Conservation (phyloP, 2,797 vertebrate genomes). For the Synanceia verrucosa region DNA sequence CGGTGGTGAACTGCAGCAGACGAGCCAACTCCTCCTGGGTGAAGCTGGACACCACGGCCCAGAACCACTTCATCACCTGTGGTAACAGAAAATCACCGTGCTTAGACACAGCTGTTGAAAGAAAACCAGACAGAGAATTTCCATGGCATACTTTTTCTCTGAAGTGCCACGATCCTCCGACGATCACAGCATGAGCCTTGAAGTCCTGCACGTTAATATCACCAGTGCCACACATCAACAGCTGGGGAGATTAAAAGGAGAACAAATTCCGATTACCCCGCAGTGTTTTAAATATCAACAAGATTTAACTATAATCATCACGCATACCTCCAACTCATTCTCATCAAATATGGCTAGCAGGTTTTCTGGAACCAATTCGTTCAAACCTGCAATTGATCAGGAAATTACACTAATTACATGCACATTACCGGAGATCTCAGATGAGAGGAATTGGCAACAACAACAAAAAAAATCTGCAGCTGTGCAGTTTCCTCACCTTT, state of each 20-base stretch:
- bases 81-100: background rate
- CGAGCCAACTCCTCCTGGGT: slow-evolving; percentile 98
- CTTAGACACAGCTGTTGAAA: background rate
- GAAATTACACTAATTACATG: slow-evolving; percentile 32
- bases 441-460: slow-evolving; percentile 11
- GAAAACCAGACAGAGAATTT: background rate
- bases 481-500: slow-evolving; percentile 86
- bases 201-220: slow-evolving; percentile 98
- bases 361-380: slow-evolving; percentile 97
- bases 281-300: slow-evolving; percentile 43
- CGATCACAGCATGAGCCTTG: slow-evolving; percentile 96
- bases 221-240: slow-evolving; percentile 98
- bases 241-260: slow-evolving; percentile 73
- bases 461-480: slow-evolving; percentile 6
- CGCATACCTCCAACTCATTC: slow-evolving; percentile 95
- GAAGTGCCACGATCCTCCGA: slow-evolving; percentile 98
- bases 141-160: slow-evolving; percentile 89
- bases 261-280: background rate
- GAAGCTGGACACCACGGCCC: slow-evolving; percentile 97
- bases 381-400: slow-evolving; percentile 88
- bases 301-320: slow-evolving; percentile 25
- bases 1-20: slow-evolving; percentile 97
- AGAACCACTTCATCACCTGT: slow-evolving; percentile 99
- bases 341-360: slow-evolving; percentile 99
- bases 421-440: slow-evolving; percentile 21